Base-by-base conservation (phyloP, 2,113 vertebrate species). In the Chlorodrepanis virens region DNA sequence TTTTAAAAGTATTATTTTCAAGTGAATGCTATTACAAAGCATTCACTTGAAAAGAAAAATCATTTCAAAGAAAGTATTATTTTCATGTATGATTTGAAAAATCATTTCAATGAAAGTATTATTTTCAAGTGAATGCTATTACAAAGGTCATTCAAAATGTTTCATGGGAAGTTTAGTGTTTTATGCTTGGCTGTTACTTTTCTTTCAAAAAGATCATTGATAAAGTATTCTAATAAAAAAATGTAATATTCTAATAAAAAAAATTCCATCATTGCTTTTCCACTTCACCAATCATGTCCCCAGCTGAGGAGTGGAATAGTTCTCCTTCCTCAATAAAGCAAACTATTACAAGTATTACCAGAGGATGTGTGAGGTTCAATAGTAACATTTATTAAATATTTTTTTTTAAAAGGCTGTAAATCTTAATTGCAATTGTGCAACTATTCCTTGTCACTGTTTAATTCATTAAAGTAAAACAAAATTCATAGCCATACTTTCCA, bases 211-310 rank as follows among this genome's bases (percentile, higher is more conserved):
- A 81, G 39, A 92, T 93, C 23, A 89, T 70, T 76, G 75, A 88
- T 93, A 71, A 95, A 88, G 27, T 40, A 85, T 59, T 72, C 59
- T 89, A 90, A 90, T 91, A 81, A 90, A 89, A 88, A 88, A 94
- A 65, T 25, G 8, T 45, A 65, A 79, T 95, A 94, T 93, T 90
- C 57, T 93, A 80, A 72, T 35, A 35, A 35, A 35, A 63, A 92
- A 97, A 97, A 97, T 93, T 79, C 81, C 67, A 74, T 92, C 87
- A 64, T 79, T 45, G 8, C 31, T 93, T 95, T 97, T 96, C 74
- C 57, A 94, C 83, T 91, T 92, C 63, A 85, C 21, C 37, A 85
- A 31, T 44, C 27, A 60, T 90, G 78, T 85, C 31, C 53, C 29
- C 47, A 68, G 8, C 24, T 80, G 53, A 68, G 59, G 33, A 85